Evolutionary conservation across 2,888 invertebrate genomes (phyloP).

Genomic region (Catocala nupta): DNA sequence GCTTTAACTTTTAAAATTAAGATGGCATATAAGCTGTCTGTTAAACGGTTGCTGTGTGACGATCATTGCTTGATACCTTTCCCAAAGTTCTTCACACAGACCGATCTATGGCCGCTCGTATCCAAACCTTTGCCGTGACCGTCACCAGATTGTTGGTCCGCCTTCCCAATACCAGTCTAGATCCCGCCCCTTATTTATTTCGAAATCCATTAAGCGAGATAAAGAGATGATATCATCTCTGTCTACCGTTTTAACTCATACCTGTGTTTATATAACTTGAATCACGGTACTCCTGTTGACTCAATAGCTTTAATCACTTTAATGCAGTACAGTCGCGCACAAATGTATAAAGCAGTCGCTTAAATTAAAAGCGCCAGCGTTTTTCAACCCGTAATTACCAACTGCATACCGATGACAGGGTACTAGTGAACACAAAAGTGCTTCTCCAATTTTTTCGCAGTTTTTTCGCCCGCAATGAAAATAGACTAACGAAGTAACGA

Average conservation of each 20-base stretch:
- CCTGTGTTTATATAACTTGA: neutral
- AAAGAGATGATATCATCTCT: no score
- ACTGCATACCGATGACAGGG: conserved; percentile 56
- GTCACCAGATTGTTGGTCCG: no score
- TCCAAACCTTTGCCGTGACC: no score
- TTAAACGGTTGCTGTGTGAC: no score
- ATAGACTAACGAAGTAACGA: conserved; percentile 52
- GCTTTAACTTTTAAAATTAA: no score
- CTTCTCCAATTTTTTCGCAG: conserved; percentile 25
- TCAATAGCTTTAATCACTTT: conserved; percentile 58
- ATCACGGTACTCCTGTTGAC: neutral
- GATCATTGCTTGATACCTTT: no score
- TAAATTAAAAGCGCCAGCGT: conserved; percentile 58
- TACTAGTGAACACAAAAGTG: conserved; percentile 48
- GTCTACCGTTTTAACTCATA: neutral
- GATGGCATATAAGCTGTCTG: no score
- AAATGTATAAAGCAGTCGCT: conserved; percentile 55
- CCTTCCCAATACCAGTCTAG: no score
- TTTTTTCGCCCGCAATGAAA: conserved; percentile 27
- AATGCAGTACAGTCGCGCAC: conserved; percentile 61
- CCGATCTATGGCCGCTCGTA: no score
- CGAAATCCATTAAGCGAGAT: no score
- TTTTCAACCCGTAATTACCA: conserved; percentile 54
- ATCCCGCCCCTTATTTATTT: no score
- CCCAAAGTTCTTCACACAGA: no score